Base-by-base conservation (phyloP, 2,797 vertebrate genomes). In the Sebastes ruberrimus region DNA sequence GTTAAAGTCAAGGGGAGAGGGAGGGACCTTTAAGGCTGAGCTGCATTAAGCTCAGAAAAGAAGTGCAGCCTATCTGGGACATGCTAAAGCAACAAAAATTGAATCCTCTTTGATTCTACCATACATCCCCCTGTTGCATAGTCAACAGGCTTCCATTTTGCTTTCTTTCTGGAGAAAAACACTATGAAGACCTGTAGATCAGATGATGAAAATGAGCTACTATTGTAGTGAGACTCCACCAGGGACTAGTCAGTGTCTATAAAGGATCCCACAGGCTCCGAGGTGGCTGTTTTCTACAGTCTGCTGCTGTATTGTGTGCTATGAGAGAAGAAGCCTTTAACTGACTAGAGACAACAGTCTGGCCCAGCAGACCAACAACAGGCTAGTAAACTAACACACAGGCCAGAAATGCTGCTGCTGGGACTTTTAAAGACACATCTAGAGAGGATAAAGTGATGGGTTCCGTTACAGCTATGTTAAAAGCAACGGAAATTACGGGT, bases 41-140 rank as follows among this genome's bases (percentile, higher is more conserved):
- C 80, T 76, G 79, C 79, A 66, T 23, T 66, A 55, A 68, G 77
- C 56, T 74, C 68, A 49, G 38, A 23, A 27, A 72, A 70, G 22
- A 61, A 67, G 25, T 46, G 67, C 65, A 85, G 49, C 70, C 59
- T 56, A 65, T 84, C 56, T 84, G 85, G 81, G 74, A 74, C 72
- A 69, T 63, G 71, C 60, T 38, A 49, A 53, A 11, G 63, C 66
- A 71, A 16, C 53, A 46, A 35, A 52, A 64, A 30, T 3, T 23
- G 13, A 18, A 62, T 16, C 13, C 5, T 27, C n/a, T 52, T 13
- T 14, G 14, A 32, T 55, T 10, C 23, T 28, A 38, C 35, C 35
- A 38, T 38, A 38, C 35, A 38, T 6, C 35, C 35, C 2, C 35
- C 35, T 38, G 35, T 2, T 38, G 35, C 35, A 38, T 2, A 7